Percentiles rank a stretch among this genome's conserved stretches.
Conservation (phyloP, 2,888 invertebrate species). For the Catocala sponsa region DNA sequence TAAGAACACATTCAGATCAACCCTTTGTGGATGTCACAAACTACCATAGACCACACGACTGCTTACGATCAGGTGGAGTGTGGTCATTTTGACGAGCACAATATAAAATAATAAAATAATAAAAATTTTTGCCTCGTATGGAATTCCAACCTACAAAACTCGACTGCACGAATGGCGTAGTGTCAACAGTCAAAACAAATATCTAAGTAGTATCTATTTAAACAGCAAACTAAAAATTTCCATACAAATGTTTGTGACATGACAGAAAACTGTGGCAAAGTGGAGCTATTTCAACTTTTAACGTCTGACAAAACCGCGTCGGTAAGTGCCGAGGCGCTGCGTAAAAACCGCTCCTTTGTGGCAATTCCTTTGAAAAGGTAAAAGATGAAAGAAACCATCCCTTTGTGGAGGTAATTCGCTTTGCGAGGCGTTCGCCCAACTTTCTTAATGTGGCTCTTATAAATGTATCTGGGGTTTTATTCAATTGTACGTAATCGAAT, state of each 20-base stretch:
- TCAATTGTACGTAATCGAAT: constrained; percentile 42
- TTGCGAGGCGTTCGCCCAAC: constrained; percentile 30
- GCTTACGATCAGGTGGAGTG: too few species aligned
- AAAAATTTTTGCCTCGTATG: too few species aligned
- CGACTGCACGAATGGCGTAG: too few species aligned
- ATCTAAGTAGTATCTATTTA: too few species aligned
- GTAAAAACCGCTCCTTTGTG: constrained; percentile 37
- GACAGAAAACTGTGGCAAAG: constrained; percentile 1
- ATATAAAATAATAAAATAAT: too few species aligned
- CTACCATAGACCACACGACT: too few species aligned
- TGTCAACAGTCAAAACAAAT: too few species aligned
- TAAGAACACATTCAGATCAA: too few species aligned
- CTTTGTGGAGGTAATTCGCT: constrained; percentile 51
- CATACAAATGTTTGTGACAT: constrained; percentile 1
- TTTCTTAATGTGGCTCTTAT: constrained; percentile 42
- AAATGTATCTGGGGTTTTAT: constrained; percentile 37
- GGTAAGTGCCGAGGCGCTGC: constrained; percentile 5
- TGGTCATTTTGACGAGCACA: too few species aligned
- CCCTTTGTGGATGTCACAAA: too few species aligned
- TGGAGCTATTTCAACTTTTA: constrained; percentile 16
- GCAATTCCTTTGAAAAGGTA: constrained; percentile 42
- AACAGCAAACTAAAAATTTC: constrained; percentile 1
- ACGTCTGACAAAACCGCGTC: constrained; percentile 8
- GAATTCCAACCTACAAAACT: too few species aligned
- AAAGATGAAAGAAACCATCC: constrained; percentile 31